Evolutionary conservation across 2,113 vertebrate genomes (phyloP).

Genomic region (Setophaga petechia): DNA sequence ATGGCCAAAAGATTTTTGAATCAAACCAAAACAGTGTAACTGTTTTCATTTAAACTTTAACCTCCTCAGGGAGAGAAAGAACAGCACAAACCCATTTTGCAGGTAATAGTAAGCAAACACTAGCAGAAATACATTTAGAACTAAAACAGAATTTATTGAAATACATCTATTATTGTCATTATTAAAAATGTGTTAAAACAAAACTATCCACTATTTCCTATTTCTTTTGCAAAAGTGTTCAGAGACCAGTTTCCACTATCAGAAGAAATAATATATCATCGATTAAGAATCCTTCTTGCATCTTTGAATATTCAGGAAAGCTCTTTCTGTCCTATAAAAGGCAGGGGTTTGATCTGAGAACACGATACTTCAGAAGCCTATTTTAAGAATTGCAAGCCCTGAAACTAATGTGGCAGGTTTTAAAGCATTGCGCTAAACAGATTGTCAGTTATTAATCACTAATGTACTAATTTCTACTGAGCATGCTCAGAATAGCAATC

Average conservation of each 20-base stretch:
- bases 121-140: background rate
- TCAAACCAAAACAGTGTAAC: background rate
- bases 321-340: background rate
- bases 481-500: background rate
- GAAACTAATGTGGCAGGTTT: background rate
- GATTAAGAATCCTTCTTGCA: background rate
- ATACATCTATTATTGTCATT: background rate
- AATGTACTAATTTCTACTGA: background rate
- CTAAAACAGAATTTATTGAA: background rate
- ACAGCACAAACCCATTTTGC: background rate
- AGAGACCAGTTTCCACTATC: background rate
- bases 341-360: background rate
- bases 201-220: background rate
- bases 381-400: background rate
- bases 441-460: background rate
- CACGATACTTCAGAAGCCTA: background rate
- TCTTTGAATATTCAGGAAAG: background rate
- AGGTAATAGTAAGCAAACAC: background rate
- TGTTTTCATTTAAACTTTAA: background rate
- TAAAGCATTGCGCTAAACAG: background rate
- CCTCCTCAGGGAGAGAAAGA: background rate
- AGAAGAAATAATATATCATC: background rate
- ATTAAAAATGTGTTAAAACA: background rate
- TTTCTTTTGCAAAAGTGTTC: background rate
- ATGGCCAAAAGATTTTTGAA: background rate